These are phyloP conservation scores for Noctua pronuba DNA, from an alignment of 2,888 invertebrate genomes.

Conservation along the genomic window DNA sequence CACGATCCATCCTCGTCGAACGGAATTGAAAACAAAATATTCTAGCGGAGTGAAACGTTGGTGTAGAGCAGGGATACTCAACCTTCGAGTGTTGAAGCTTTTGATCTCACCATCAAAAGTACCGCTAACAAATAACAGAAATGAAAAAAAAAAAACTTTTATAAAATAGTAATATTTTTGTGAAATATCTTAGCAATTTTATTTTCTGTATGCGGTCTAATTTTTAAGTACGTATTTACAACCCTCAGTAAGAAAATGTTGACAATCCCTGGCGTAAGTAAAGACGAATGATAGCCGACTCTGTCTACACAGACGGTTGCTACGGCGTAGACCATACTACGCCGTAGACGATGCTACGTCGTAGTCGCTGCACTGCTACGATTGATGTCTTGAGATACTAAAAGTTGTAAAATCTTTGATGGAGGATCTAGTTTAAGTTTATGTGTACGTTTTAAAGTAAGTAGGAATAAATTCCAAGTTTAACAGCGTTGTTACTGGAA, in stretches of 20 bases:
- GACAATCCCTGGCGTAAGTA: conserved; percentile 19
- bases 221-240: not conserved
- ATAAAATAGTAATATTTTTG: not conserved
- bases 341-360: conserved; percentile 49
- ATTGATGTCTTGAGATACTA: conserved; percentile 50
- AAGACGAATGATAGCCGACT: conserved; percentile 49
- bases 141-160: no score
- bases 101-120: no score
- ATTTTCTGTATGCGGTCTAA: not conserved
- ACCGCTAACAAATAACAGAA: not conserved
- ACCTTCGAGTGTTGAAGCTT: not conserved
- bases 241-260: conserved; percentile 8
- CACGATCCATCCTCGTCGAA: conserved; percentile 58
- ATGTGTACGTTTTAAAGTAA: conserved; percentile 21
- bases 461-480: not conserved
- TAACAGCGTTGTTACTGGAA: conserved; percentile 2
- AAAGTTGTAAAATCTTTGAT: conserved; percentile 39
- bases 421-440: conserved; percentile 27
- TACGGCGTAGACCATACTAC: conserved; percentile 51
- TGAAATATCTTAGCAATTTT: not conserved
- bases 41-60: conserved; percentile 54
- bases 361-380: conserved; percentile 34
- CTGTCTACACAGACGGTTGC: conserved; percentile 34
- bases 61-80: conserved; percentile 25
- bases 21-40: conserved; percentile 63